A percentile compares a stretch with the other conserved stretches of the same genome.
Conservation (phyloP, 2,888 invertebrate genomes). For the Gerris lacustris region DNA sequence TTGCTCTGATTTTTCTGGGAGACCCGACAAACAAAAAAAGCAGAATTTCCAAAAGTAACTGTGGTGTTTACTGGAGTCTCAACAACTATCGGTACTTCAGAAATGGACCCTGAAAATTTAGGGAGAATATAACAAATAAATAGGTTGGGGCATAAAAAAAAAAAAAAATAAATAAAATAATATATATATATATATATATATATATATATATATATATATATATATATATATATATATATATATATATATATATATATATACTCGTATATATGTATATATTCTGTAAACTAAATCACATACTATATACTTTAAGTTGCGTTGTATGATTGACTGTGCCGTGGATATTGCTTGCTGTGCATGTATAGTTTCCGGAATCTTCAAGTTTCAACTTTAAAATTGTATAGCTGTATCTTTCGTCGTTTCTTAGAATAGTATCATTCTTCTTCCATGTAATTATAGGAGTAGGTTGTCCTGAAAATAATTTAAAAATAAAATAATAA, state of each 20-base stretch:
- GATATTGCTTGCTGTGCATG: conserved; percentile 41
- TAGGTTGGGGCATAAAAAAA: background rate
- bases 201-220: too few relatives aligned
- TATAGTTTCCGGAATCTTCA: conserved; percentile 41
- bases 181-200: background rate
- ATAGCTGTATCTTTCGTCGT: background rate
- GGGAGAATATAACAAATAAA: background rate
- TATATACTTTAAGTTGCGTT: conserved; percentile 29
- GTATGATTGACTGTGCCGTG: conserved; percentile 36
- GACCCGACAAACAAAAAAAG: conserved; percentile 29
- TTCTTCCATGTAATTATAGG: conserved; percentile 25
- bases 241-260: too few relatives aligned
- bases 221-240: too few relatives aligned
- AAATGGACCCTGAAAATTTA: conserved; percentile 23
- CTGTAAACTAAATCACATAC: conserved; percentile 23
- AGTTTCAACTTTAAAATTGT: conserved; percentile 1
- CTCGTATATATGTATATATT: background rate
- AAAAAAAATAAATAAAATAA: background rate
- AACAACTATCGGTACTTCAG: conserved; percentile 30
- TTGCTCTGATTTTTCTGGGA: conserved; percentile 38
- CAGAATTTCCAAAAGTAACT: conserved; percentile 26
- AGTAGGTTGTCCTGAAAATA: conserved; percentile 30
- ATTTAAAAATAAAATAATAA: too few relatives aligned
- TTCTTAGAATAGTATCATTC: conserved; percentile 17
- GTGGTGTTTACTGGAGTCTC: conserved; percentile 31